These are phyloP conservation scores for Phocoena sinus DNA, from an alignment of 2,113 vertebrate genomes.

Conservation along the genomic window DNA sequence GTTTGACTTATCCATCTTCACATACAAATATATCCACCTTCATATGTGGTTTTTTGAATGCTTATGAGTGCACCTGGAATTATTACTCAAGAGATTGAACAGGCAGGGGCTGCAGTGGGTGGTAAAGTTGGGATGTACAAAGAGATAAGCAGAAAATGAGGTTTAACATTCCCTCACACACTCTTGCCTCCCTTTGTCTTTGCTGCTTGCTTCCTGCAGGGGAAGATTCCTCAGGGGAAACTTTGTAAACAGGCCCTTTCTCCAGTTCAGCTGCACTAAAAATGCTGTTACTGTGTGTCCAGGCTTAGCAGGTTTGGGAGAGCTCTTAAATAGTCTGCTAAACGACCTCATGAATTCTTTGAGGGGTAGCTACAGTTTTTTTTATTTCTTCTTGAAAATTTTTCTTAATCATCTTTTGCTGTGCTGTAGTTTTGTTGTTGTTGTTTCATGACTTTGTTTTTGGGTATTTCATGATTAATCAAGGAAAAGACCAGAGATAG, in stretches of 20 bases:
- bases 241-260: not conserved
- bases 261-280: not conserved
- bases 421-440: not conserved
- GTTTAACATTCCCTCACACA: not conserved
- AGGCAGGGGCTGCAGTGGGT: not conserved
- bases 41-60: not conserved
- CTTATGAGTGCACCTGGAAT: constrained; percentile 21
- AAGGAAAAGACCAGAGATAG: not conserved
- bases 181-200: not conserved
- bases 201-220: not conserved
- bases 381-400: not conserved
- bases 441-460: not conserved
- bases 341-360: not conserved
- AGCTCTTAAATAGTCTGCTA: not conserved
- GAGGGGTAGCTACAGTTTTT: not conserved
- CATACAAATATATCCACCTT: constrained; percentile 36
- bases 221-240: not conserved
- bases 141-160: constrained; percentile 36
- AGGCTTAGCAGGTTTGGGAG: not conserved
- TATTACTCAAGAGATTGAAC: not conserved
- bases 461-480: not conserved
- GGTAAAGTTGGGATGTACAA: not conserved
- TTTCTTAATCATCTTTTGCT: not conserved
- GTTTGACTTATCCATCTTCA: not conserved
- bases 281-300: not conserved